A percentile compares a stretch with the other conserved stretches of the same genome.
phyloP scores from a whole-genome alignment of 2,888 invertebrate genomes.

The Cheilosia urbana region DNA sequence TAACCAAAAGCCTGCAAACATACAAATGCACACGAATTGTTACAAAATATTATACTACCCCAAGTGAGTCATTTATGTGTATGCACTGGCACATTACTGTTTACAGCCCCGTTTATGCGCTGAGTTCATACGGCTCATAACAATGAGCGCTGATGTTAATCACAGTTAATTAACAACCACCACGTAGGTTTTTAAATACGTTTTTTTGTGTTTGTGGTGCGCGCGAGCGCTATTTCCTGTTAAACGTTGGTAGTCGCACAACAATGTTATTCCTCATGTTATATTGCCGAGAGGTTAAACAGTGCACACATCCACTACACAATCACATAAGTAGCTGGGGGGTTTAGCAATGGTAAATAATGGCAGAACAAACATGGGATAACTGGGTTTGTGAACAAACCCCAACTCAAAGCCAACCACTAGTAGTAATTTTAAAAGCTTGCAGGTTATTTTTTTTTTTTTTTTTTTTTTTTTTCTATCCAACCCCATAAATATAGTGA shows the following conservation, averaged over 20 bases:
- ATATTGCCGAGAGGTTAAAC: conserved; percentile 8
- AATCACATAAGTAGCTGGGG: neutral
- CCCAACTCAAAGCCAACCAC: neutral
- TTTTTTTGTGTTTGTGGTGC: conserved; percentile 11
- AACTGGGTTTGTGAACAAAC: conserved; percentile 16
- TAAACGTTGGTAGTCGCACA: conserved; percentile 32
- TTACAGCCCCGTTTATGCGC: neutral
- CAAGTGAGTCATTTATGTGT: conserved; percentile 55
- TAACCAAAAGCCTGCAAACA: neutral
- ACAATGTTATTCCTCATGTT: conserved; percentile 28
- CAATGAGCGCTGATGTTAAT: conserved; percentile 62
- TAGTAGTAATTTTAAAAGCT: conserved; percentile 36
- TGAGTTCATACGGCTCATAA: conserved; percentile 19
- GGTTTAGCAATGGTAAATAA: conserved; percentile 29
- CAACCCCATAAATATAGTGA: neutral
- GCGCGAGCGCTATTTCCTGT: conserved; percentile 9
- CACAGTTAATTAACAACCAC: conserved; percentile 62
- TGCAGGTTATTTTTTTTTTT: conserved; percentile 6
- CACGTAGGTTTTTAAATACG: conserved; percentile 18
- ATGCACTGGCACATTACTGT: conserved; percentile 18
- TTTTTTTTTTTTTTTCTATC: neutral
- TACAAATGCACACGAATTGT: conserved; percentile 22
- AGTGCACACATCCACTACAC: conserved; percentile 5
- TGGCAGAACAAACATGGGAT: conserved; percentile 44
- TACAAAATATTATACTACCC: conserved; percentile 34